Conservation (phyloP, 53 echinoderm and acorn worm species). For the Actinopyga echinites region DNA sequence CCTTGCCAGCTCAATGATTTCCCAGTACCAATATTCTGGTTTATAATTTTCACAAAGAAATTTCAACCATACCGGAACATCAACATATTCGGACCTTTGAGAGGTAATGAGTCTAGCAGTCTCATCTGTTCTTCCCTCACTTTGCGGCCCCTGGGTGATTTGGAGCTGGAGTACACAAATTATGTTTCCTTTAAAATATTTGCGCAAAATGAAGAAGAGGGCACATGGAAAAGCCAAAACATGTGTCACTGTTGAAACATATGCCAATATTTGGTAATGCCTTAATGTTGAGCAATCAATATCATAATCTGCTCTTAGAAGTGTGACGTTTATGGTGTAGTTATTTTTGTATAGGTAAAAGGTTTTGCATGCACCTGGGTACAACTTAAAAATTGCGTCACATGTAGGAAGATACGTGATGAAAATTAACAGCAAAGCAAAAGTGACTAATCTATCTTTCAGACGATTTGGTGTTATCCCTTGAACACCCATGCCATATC, state of each 20-base stretch:
- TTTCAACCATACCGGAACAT: no score
- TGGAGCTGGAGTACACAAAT: no score
- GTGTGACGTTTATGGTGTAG: background rate
- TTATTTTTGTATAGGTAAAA: background rate
- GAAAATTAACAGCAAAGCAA: background rate
- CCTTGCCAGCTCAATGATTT: no score
- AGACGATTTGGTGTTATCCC: background rate
- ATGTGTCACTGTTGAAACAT: background rate
- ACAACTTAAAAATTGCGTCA: background rate
- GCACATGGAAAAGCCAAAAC: background rate
- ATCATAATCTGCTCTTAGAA: constrained; percentile 24
- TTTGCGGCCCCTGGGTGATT: no score
- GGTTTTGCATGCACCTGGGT: constrained; percentile 16
- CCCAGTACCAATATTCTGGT: no score
- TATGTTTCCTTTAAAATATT: background rate
- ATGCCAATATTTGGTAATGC: background rate
- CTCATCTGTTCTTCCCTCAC: no score
- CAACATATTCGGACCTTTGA: no score
- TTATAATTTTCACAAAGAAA: no score
- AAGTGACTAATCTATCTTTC: background rate
- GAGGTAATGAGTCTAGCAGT: no score
- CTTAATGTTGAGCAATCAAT: background rate
- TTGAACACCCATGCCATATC: background rate
- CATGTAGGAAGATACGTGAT: constrained; percentile 25
- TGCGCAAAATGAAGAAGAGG: background rate